Percentiles rank a stretch among this genome's conserved stretches.
These are phyloP conservation scores for Drosophila rhopaloa DNA, from an alignment of 1,140 invertebrate species.

Conservation along the genomic window DNA sequence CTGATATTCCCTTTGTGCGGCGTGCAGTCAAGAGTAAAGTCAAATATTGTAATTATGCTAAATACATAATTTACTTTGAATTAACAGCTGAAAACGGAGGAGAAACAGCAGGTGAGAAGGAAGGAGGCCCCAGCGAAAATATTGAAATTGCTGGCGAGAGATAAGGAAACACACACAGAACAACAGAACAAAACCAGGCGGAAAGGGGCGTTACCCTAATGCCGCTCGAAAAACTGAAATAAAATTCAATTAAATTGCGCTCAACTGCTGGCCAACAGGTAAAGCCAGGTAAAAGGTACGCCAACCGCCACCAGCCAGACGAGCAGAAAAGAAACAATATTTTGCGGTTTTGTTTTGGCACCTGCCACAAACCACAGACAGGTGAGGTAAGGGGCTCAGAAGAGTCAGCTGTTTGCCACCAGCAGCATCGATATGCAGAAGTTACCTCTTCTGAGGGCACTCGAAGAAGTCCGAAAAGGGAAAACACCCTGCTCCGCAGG, in stretches of 20 bases:
- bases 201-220: conserved; percentile 72
- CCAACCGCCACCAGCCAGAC: conserved; percentile 11
- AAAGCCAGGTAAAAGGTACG: conserved; percentile 30
- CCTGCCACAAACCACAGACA: conserved; percentile 64
- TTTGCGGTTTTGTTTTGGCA: conserved; percentile 72
- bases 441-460: background rate
- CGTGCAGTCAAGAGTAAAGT: conserved; percentile 81
- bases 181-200: conserved; percentile 18
- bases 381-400: conserved; percentile 6
- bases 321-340: conserved; percentile 40
- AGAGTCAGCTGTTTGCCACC: conserved; percentile 58
- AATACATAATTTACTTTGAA: conserved; percentile 83
- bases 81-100: conserved; percentile 72
- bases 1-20: conserved; percentile 21
- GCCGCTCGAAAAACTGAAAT: conserved; percentile 71
- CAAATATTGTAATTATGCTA: conserved; percentile 83
- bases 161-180: conserved; percentile 43
- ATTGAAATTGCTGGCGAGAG: conserved; percentile 65
- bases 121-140: conserved; percentile 28
- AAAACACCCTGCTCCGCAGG: conserved; percentile 13
- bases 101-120: conserved; percentile 30
- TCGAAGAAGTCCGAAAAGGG: background rate
- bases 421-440: conserved; percentile 23
- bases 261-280: conserved; percentile 59
- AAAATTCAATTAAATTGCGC: conserved; percentile 81